Evolutionary conservation across 1,140 invertebrate species (phyloP).

Genomic region (Aphaenogaster floridana): DNA sequence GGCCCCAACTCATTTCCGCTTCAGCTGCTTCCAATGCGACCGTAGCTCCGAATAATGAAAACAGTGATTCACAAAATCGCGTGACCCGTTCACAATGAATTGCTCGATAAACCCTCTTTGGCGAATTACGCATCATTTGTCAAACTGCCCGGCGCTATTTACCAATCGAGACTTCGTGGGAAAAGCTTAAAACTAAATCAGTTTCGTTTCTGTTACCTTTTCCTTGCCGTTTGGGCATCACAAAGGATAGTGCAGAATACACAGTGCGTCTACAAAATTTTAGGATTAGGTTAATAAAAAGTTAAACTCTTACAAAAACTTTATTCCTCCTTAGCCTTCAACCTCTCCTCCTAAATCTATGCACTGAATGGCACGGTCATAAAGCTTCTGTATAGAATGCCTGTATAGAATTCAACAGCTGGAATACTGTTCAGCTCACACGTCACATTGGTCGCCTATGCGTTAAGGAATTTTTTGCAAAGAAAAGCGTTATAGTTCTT

Average conservation of each 20-base stretch:
- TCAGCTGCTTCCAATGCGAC: background rate
- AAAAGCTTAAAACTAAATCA: slow-evolving; percentile 10
- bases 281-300: too few species aligned
- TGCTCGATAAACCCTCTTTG: background rate
- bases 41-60: slow-evolving; percentile 16
- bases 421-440: too few species aligned
- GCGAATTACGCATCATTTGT: slow-evolving; percentile 17
- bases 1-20: slow-evolving; percentile 42
- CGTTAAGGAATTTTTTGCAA: too few species aligned
- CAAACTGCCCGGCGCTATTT: slow-evolving; percentile 8
- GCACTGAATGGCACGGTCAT: too few species aligned
- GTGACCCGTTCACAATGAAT: background rate
- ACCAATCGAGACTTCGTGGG: slow-evolving; percentile 17
- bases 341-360: too few species aligned
- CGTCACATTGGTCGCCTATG: too few species aligned
- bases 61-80: slow-evolving; percentile 44
- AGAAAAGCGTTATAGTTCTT: too few species aligned
- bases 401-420: too few species aligned
- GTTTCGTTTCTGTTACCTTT: background rate
- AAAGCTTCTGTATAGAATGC: too few species aligned
- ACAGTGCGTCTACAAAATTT: too few species aligned
- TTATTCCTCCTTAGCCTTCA: too few species aligned
- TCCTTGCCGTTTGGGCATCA: background rate
- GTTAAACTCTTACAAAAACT: too few species aligned
- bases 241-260: background rate